Evolutionary conservation across 2,113 vertebrate genomes (phyloP).

Genomic region (Mola mola): DNA sequence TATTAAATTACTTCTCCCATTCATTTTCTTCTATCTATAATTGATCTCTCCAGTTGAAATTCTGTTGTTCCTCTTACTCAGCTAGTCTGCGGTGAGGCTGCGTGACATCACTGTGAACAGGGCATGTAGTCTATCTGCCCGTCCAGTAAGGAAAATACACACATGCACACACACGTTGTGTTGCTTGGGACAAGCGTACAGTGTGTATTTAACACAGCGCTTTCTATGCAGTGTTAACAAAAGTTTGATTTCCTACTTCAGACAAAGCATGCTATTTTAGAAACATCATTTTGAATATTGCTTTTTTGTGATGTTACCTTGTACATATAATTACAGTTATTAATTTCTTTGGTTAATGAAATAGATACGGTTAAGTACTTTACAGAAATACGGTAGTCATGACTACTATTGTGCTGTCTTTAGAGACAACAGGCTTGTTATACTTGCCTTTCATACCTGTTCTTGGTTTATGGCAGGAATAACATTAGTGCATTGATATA

Average conservation of each 20-base stretch:
- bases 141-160: slow-evolving; percentile 41
- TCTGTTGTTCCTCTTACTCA: slow-evolving; percentile 85
- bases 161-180: slow-evolving; percentile 24
- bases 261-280: not conserved
- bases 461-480: too few relatives aligned
- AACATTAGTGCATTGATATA: too few relatives aligned
- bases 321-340: not conserved
- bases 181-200: too few relatives aligned
- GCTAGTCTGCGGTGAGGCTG: slow-evolving; percentile 74
- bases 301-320: not conserved
- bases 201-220: not conserved
- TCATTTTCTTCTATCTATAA: slow-evolving; percentile 89
- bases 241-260: not conserved
- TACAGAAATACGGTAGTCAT: too few relatives aligned
- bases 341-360: not conserved
- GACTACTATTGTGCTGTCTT: too few relatives aligned
- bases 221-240: not conserved
- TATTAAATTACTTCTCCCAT: slow-evolving; percentile 87
- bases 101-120: slow-evolving; percentile 79
- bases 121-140: slow-evolving; percentile 34
- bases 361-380: too few relatives aligned
- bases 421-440: too few relatives aligned
- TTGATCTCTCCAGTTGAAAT: slow-evolving; percentile 87
- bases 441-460: too few relatives aligned
- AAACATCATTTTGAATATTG: not conserved